Evolutionary conservation across 2,113 vertebrate genomes (phyloP).

Genomic region (Quiscalus mexicanus): DNA sequence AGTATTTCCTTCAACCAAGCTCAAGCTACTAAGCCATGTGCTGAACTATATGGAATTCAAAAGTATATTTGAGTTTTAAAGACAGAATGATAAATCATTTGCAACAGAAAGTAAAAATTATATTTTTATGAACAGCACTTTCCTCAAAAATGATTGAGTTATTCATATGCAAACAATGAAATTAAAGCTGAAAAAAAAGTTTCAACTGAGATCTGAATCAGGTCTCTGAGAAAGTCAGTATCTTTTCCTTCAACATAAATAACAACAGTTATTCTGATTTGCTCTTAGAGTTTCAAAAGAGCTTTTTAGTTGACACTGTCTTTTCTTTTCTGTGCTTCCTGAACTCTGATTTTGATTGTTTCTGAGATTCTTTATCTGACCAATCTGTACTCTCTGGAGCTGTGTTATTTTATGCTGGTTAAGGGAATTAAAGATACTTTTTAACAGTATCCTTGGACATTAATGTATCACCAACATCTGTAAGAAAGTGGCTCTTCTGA

Average conservation of each 20-base stretch:
- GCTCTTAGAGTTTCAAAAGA: neutral
- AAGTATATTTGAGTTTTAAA: neutral
- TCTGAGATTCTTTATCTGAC: neutral
- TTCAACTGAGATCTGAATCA: neutral
- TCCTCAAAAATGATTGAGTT: neutral
- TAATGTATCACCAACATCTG: neutral
- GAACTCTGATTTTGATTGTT: neutral
- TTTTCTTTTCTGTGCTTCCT: neutral
- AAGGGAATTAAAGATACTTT: neutral
- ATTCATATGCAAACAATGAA: neutral
- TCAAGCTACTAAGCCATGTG: neutral
- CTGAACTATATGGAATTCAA: neutral
- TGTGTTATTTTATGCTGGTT: neutral
- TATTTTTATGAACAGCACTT: neutral
- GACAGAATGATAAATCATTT: neutral
- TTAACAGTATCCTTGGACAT: neutral
- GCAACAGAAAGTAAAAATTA: neutral
- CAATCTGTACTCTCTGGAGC: neutral
- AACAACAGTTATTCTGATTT: neutral
- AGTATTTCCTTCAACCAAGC: neutral
- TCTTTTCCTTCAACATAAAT: neutral
- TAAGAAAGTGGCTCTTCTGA: neutral
- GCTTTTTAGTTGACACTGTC: neutral
- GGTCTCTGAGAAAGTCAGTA: neutral
- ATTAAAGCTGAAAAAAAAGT: neutral